phyloP scores from a whole-genome alignment of 2,797 vertebrate genomes.

The Phataginus tricuspis region DNA sequence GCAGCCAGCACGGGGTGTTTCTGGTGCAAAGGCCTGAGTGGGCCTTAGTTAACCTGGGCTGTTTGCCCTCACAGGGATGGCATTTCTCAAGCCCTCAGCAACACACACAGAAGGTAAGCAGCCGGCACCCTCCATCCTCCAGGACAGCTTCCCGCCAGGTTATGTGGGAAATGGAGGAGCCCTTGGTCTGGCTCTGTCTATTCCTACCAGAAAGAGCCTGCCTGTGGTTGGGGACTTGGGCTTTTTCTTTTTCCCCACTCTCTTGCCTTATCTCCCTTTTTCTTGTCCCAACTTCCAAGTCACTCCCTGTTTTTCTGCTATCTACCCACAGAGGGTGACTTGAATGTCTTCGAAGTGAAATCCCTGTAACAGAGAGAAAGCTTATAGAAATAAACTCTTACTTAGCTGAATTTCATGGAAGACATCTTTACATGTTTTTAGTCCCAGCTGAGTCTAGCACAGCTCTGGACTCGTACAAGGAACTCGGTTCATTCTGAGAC shows the following conservation, averaged over 20 bases:
- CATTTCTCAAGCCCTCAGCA: not conserved
- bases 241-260: not conserved
- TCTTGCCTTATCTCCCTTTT: too few species aligned
- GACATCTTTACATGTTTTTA: not conserved
- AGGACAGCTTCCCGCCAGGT: not conserved
- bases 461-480: not conserved
- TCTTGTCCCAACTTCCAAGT: not conserved
- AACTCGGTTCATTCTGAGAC: not conserved
- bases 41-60: not conserved
- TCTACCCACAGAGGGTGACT: not conserved
- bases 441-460: not conserved
- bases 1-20: not conserved
- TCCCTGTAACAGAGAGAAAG: not conserved
- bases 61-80: too few species aligned
- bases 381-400: not conserved
- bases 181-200: not conserved
- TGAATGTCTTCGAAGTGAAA: not conserved
- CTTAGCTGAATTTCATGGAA: not conserved
- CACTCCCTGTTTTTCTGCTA: not conserved
- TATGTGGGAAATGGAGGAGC: fast-evolving
- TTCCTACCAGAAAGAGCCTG: too few species aligned
- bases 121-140: fast-evolving
- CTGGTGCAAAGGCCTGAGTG: not conserved
- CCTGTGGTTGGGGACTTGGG: not conserved
- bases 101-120: not conserved